Conservation (phyloP, 2,797 vertebrate species). For the Siniperca scherzeri region DNA sequence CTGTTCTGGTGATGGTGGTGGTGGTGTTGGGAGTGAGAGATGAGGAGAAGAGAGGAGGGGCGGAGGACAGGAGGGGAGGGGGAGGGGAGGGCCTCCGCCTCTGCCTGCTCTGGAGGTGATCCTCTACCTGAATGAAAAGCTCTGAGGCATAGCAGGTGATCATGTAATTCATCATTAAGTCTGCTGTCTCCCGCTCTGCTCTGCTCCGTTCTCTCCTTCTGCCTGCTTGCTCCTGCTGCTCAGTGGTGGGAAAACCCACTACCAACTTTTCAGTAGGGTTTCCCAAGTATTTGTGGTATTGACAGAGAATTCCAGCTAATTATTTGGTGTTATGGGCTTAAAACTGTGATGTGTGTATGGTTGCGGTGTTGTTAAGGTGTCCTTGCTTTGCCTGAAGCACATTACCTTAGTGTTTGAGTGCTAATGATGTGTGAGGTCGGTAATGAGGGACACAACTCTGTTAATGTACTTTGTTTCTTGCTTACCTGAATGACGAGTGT, state of each 20-base stretch:
- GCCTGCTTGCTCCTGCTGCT: conserved; percentile 61
- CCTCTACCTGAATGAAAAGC: conserved; percentile 84
- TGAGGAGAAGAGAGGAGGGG: conserved; percentile 60
- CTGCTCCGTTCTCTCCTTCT: conserved; percentile 55
- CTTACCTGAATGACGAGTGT: conserved; percentile 51
- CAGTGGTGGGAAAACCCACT: conserved; percentile 48
- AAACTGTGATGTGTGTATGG: conserved; percentile 25
- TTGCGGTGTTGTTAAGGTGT: conserved; percentile 29
- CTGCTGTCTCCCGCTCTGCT: conserved; percentile 68
- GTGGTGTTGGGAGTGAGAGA: conserved; percentile 77
- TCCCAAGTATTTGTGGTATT: conserved; percentile 31
- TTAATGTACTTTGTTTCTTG: conserved; percentile 31
- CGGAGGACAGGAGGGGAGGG: conserved; percentile 22
- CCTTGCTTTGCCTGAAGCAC: conserved; percentile 32
- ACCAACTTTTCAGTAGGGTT: conserved; percentile 23
- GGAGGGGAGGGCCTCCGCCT: conserved; percentile 48
- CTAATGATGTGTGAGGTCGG: conserved; percentile 46
- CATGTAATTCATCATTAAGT: conserved; percentile 83
- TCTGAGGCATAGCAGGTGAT: conserved; percentile 81
- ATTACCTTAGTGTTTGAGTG: conserved; percentile 19
- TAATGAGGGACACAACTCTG: conserved; percentile 35
- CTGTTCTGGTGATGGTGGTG: conserved; percentile 86
- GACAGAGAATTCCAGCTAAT: conserved; percentile 31
- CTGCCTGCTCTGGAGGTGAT: conserved; percentile 77
- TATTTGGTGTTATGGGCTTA: conserved; percentile 30